Evolutionary conservation across 1,140 invertebrate species (phyloP).

Genomic region (Drosophila littoralis): DNA sequence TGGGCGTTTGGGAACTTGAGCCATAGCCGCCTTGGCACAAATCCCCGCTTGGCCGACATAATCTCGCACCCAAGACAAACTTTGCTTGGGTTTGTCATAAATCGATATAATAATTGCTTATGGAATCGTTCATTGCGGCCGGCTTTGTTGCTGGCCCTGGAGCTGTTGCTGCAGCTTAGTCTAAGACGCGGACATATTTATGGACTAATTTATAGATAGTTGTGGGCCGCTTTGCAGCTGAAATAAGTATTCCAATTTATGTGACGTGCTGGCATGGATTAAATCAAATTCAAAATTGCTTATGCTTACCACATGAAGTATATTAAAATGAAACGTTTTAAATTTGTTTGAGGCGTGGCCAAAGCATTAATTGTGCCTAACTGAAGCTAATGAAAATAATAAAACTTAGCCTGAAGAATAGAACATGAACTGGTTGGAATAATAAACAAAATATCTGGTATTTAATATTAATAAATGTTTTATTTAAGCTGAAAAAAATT

Average conservation of each 20-base stretch:
- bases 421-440: too few species aligned
- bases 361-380: slow-evolving; percentile 1
- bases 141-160: slow-evolving; percentile 14
- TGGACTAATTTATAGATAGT: slow-evolving; percentile 69
- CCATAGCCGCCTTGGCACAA: slow-evolving; percentile 43
- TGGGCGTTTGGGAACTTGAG: slow-evolving; percentile 26
- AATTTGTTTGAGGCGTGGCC: neutral
- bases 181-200: slow-evolving; percentile 62
- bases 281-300: slow-evolving; percentile 50
- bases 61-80: slow-evolving; percentile 24
- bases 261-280: slow-evolving; percentile 58
- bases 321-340: slow-evolving; percentile 12
- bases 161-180: slow-evolving; percentile 18
- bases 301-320: slow-evolving; percentile 1
- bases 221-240: slow-evolving; percentile 50
- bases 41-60: slow-evolving; percentile 14
- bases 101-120: slow-evolving; percentile 73
- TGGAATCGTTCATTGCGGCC: slow-evolving; percentile 70
- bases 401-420: too few species aligned
- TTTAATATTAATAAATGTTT: too few species aligned
- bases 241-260: slow-evolving; percentile 63
- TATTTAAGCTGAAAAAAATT: too few species aligned
- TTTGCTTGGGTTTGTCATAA: slow-evolving; percentile 34
- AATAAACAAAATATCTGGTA: neutral
- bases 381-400: neutral